Base-by-base conservation (phyloP, 2,113 vertebrate genomes). In the Poicephalus gulielmi region DNA sequence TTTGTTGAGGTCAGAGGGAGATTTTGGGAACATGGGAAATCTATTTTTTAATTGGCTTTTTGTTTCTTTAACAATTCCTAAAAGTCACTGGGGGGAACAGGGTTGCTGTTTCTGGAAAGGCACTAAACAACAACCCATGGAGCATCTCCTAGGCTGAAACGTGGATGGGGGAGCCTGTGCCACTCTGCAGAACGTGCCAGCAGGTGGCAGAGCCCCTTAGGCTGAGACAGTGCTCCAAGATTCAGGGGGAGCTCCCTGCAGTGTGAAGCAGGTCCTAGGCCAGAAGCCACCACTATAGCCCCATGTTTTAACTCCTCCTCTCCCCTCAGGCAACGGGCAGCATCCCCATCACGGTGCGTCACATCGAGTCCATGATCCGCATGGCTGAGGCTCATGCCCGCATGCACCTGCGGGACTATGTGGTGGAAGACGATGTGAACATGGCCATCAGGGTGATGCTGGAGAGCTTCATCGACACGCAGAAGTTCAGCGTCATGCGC, bases 361-460 rank as follows among this genome's bases (percentile, higher is more conserved):
- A 99, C 97, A 99, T 99, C 3, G 99, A 99, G 97, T 99, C 99
- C 50, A 99, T 99, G 99, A 99, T 99, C 98, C 99, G 99, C 41
- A 99, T 99, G 99, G 99, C 99, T 0, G 99, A 99, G 97, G 98
- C 99, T 12, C 99, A 99, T 0, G 99, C 99, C 2, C 99, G 99
- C 43, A 99, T 99, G 91, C 99, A 99, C 95, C 98, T 99, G 93
- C 98, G 99, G 20, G 99, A 99, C 95, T 99, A 99, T 0, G 99
- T 99, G 44, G 97, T 98, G 63, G 99, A 99, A 91, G 99, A 99
- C 0, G 99, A 99, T 0, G 99, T 99, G 57, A 99, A 99, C 98
- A 99, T 99, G 99, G 99, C 99, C 92, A 99, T 99, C 97, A 97
- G 99, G 4, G 99, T 99, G 69, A 99, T 99, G 99, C 98, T 99